Conservation (phyloP, 2,797 vertebrate species). For the Rhadinocentrus ornatus region DNA sequence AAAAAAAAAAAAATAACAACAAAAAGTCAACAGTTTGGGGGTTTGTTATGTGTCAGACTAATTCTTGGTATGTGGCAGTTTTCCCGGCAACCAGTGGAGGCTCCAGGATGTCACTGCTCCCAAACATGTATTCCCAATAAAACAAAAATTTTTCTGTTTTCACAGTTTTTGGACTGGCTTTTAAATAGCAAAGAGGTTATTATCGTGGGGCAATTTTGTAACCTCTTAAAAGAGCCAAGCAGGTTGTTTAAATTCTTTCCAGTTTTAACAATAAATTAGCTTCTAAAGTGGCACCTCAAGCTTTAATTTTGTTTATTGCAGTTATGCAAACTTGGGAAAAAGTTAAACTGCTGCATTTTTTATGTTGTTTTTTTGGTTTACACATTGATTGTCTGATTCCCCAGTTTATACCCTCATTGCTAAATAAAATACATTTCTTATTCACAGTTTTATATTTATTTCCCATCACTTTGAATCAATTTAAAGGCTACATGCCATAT, state of each 20-base stretch:
- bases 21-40: conserved; percentile 21
- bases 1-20: conserved; percentile 8
- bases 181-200: background rate
- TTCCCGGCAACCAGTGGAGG: conserved; percentile 41
- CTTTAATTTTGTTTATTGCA: background rate
- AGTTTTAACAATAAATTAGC: background rate
- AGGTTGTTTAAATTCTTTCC: background rate
- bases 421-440: background rate
- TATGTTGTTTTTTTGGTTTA: background rate
- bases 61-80: conserved; percentile 41
- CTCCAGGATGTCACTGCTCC: conserved; percentile 24
- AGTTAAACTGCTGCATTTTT: background rate
- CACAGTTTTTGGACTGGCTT: background rate
- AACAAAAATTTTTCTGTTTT: conserved; percentile 18
- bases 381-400: background rate
- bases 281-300: background rate
- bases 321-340: background rate
- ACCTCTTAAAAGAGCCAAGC: background rate
- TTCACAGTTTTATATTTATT: background rate
- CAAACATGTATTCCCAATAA: conserved; percentile 30
- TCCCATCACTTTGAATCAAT: background rate
- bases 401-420: background rate
- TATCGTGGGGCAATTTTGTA: conserved; percentile 1
- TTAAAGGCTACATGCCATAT: background rate
- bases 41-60: conserved; percentile 26